phyloP scores from a whole-genome alignment of 2,888 invertebrate species.

The Drosophila nr. perissopoda region DNA sequence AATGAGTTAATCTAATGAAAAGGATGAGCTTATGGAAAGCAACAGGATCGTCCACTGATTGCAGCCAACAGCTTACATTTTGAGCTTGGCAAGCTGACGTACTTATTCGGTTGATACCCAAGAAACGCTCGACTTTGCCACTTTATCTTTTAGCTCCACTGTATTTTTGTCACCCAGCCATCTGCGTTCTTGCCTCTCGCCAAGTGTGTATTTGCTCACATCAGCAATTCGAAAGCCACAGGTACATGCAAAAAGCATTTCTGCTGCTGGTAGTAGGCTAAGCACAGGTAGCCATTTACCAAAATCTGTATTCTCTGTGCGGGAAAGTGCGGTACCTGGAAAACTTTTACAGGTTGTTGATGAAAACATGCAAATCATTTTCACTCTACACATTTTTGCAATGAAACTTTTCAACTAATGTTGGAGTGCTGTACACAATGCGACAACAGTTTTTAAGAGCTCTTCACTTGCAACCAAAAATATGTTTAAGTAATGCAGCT shows the following conservation, averaged over 20 bases:
- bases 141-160: background rate
- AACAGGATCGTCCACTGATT: conserved; percentile 36
- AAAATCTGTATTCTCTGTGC: conserved; percentile 11
- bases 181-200: background rate
- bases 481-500: background rate
- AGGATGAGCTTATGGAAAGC: conserved; percentile 40
- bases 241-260: conserved; percentile 72
- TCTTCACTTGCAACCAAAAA: background rate
- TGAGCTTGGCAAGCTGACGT: conserved; percentile 4
- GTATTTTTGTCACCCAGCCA: conserved; percentile 6
- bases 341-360: conserved; percentile 44
- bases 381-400: conserved; percentile 41
- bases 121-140: conserved; percentile 3
- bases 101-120: conserved; percentile 4
- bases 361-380: conserved; percentile 54
- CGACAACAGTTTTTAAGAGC: conserved; percentile 21
- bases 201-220: conserved; percentile 16
- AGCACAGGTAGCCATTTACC: conserved; percentile 13
- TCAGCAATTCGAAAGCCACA: conserved; percentile 55
- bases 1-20: conserved; percentile 56
- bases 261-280: conserved; percentile 36
- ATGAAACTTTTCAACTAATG: conserved; percentile 53
- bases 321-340: conserved; percentile 16
- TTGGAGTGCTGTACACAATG: conserved; percentile 20
- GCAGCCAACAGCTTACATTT: conserved; percentile 4